phyloP scores from a whole-genome alignment of 1,140 invertebrate genomes.

The Bombus haemorrhoidalis region DNA sequence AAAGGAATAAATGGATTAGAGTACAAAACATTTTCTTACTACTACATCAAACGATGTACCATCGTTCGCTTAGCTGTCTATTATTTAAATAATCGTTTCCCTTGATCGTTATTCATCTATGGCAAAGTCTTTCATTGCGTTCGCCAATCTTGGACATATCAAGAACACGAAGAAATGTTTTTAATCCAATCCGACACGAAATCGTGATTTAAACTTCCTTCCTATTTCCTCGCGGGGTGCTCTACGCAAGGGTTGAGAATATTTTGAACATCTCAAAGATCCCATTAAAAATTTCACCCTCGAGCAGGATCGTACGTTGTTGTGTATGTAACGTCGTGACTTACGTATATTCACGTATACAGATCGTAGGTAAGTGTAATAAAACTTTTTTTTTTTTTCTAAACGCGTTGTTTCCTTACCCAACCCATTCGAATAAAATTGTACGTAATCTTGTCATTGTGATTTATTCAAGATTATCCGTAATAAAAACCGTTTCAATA shows the following conservation, averaged over 20 bases:
- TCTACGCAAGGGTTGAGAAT: conserved; percentile 21
- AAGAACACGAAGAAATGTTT: conserved; percentile 52
- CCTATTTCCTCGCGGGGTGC: conserved; percentile 1
- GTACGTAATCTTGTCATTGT: background rate
- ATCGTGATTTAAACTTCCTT: conserved; percentile 8
- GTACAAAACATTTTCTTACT: conserved; percentile 23
- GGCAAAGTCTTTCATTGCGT: conserved; percentile 44
- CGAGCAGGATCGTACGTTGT: conserved; percentile 30
- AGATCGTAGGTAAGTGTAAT: conserved; percentile 77
- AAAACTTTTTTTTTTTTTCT: conserved; percentile 77
- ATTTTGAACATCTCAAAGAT: conserved; percentile 32
- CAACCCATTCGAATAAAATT: background rate
- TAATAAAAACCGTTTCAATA: background rate
- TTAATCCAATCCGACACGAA: conserved; percentile 3
- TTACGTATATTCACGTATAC: conserved; percentile 70
- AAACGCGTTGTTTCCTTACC: conserved; percentile 18
- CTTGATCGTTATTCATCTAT: background rate
- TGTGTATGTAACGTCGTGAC: conserved; percentile 56
- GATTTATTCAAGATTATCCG: background rate
- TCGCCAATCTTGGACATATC: conserved; percentile 77
- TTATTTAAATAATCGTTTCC: background rate
- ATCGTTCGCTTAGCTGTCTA: background rate
- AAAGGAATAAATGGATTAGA: conserved; percentile 14
- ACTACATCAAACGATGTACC: background rate
- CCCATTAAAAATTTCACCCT: background rate